A percentile compares a stretch with the other conserved stretches of the same genome.
These are phyloP conservation scores for Zhengitettix transpicula DNA, from an alignment of 2,888 invertebrate genomes.

Conservation along the genomic window DNA sequence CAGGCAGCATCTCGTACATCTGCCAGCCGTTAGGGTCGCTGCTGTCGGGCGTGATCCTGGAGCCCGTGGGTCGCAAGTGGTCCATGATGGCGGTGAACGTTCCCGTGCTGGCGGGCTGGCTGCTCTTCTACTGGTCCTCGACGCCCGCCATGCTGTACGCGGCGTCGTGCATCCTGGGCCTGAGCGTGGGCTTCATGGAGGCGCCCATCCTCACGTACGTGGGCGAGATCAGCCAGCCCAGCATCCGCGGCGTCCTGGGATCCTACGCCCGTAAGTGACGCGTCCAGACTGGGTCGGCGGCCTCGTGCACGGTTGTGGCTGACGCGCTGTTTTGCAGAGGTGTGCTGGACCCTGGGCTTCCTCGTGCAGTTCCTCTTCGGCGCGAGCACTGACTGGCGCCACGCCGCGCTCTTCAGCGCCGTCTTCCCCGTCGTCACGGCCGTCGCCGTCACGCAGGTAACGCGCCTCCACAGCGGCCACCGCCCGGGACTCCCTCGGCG, in stretches of 20 bases:
- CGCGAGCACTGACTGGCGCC: slow-evolving; percentile 34
- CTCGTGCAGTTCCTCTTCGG: slow-evolving; percentile 35
- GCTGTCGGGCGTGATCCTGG: slow-evolving; percentile 36
- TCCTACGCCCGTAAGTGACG: slow-evolving; percentile 25
- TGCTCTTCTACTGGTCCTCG: slow-evolving; percentile 34
- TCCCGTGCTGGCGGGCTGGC: slow-evolving; percentile 39
- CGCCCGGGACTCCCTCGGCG: too few relatives aligned
- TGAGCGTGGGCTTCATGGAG: slow-evolving; percentile 42
- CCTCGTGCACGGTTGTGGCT: too few relatives aligned
- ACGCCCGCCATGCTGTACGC: slow-evolving; percentile 31
- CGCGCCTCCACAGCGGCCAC: too few relatives aligned
- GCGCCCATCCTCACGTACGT: slow-evolving; percentile 42
- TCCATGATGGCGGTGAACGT: slow-evolving; percentile 38
- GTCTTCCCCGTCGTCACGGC: slow-evolving; percentile 33
- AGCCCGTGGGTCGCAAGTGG: slow-evolving; percentile 35
- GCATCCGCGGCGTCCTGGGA: slow-evolving; percentile 34
- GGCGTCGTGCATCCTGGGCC: slow-evolving; percentile 34
- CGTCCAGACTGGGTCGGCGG: too few relatives aligned
- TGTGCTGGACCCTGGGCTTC: slow-evolving; percentile 25
- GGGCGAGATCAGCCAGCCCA: slow-evolving; percentile 40
- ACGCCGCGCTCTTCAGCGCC: slow-evolving; percentile 33
- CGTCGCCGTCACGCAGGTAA: slow-evolving; percentile 34
- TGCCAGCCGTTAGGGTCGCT: slow-evolving; percentile 40
- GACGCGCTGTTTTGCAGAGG: too few relatives aligned
- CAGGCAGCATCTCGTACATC: slow-evolving; percentile 37